phyloP scores from a whole-genome alignment of 1,140 invertebrate species.

The Drosophila jambulina region DNA sequence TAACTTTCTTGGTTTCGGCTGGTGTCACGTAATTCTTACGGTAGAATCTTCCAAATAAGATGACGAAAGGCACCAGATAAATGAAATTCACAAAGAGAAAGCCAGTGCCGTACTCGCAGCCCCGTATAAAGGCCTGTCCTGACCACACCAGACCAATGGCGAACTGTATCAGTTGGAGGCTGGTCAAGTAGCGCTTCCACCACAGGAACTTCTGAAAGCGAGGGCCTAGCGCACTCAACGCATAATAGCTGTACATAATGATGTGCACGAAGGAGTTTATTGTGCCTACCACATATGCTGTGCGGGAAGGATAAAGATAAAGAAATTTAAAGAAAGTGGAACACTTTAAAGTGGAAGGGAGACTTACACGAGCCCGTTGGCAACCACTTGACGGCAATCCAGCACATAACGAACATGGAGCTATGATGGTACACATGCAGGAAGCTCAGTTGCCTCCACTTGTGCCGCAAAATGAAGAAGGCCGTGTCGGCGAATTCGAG shows the following conservation, averaged over 20 bases:
- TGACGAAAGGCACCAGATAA: conserved; percentile 68
- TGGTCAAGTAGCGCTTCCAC: conserved; percentile 98
- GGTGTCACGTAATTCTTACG: conserved; percentile 40
- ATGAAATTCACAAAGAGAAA: conserved; percentile 39
- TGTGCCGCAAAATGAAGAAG: conserved; percentile 96
- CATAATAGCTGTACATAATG: conserved; percentile 97
- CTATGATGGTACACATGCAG: conserved; percentile 97
- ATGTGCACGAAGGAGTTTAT: conserved; percentile 97
- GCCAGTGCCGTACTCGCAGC: conserved; percentile 60
- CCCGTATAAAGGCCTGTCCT: conserved; percentile 29
- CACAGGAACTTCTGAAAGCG: conserved; percentile 92
- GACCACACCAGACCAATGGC: conserved; percentile 61
- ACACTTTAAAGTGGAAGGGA: background rate
- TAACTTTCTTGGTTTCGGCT: background rate
- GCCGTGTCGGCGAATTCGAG: conserved; percentile 97
- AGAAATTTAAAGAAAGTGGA: background rate
- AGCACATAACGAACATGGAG: conserved; percentile 97
- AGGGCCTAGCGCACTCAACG: conserved; percentile 93
- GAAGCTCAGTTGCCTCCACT: conserved; percentile 94
- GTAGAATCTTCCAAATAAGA: conserved; percentile 73
- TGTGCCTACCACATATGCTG: conserved; percentile 94
- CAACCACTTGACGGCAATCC: conserved; percentile 98
- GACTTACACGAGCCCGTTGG: conserved; percentile 96
- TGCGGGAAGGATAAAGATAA: conserved; percentile 24
- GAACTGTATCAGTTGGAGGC: conserved; percentile 88